Evolutionary conservation across 2,113 vertebrate species (phyloP), one percentile per base, ranked within the genome.

Genomic region (Callopanchax toddi): DNA sequence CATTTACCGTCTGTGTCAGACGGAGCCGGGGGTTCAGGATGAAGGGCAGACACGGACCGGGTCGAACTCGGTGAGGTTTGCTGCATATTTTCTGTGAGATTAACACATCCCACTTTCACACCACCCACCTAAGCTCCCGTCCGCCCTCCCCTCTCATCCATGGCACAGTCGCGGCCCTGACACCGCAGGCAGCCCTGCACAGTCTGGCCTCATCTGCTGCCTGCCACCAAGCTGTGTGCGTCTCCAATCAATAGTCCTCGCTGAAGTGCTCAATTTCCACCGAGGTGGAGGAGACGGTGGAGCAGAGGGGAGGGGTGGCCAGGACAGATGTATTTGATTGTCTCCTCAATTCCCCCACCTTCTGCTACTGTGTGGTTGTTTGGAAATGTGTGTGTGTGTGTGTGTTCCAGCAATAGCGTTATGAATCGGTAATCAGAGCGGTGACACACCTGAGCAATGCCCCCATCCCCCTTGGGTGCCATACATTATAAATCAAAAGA

Each of bases 401-500:
- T 74, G 65, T 81, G 67, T 65, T 85, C 73, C 52, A 51, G 76
- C 76, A 67, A 82, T 82, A 82, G 83, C 87, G 78, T 90, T 89
- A 91, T 90, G 89, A 91, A 91, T 92, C 87, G 83, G 88, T 93
- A 92, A 93, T 92, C 91, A 91, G 92, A 85, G 79, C 84, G 81
- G 92, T 89, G 89, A 89, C 91, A 92, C 92, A 93, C 92, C 91
- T 92, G 90, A 92, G 92, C 91, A 89, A 90, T 92, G 83, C 89
- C 87, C 87, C 85, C 73, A 69, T 76, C 85, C 91, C 91, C 90
- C 87, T 72, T 82, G 88, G 90, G 90, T 91, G 88, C 87, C 90
- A 91, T 93, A 90, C 89, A 92, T 93, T 92, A 93, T 93, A 92
- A 93, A 93, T 93, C 92, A 93, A 92, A 92, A 87, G 87, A 81